Percentiles rank a stretch among this genome's conserved stretches.
These are phyloP conservation scores for Sebastes trivittatus DNA, from an alignment of 2,797 vertebrate species.

Conservation along the genomic window DNA sequence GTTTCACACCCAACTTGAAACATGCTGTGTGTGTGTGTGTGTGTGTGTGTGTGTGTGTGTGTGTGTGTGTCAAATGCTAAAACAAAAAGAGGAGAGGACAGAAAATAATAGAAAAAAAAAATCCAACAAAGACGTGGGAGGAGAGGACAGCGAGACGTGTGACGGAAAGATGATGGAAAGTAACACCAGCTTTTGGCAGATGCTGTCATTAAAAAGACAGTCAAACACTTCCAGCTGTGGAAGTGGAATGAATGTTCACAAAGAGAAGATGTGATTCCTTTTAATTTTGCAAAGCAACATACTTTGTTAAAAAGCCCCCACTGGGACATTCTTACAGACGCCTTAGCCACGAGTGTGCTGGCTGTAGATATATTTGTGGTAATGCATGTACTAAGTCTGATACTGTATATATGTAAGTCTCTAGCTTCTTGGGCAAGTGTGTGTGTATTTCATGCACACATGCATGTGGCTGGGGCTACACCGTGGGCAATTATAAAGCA, in stretches of 20 bases:
- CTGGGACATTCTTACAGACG: neutral
- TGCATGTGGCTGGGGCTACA: conserved; percentile 9
- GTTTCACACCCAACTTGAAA: neutral
- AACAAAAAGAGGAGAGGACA: neutral
- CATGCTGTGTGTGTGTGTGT: neutral
- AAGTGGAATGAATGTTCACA: conserved; percentile 17
- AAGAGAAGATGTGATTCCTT: conserved; percentile 4
- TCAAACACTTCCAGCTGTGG: conserved; percentile 28
- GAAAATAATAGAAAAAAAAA: neutral
- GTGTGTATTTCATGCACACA: conserved; percentile 5
- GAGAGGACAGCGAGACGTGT: conserved; percentile 1
- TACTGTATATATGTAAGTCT: neutral
- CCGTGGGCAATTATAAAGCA: conserved; percentile 39
- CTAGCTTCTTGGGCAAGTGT: neutral
- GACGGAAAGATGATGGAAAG: conserved; percentile 10
- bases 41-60: neutral
- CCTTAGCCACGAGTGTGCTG: neutral
- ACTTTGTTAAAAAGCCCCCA: conserved; percentile 13
- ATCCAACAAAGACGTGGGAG: neutral
- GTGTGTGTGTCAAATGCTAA: neutral
- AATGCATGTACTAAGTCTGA: neutral
- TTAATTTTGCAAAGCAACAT: conserved; percentile 28
- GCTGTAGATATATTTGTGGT: neutral
- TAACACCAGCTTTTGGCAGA: neutral
- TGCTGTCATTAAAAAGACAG: conserved; percentile 29